A percentile compares a stretch with the other conserved stretches of the same genome.
These are phyloP conservation scores for Anguilla obscura DNA, from an alignment of 2,797 vertebrate species.

Conservation along the genomic window DNA sequence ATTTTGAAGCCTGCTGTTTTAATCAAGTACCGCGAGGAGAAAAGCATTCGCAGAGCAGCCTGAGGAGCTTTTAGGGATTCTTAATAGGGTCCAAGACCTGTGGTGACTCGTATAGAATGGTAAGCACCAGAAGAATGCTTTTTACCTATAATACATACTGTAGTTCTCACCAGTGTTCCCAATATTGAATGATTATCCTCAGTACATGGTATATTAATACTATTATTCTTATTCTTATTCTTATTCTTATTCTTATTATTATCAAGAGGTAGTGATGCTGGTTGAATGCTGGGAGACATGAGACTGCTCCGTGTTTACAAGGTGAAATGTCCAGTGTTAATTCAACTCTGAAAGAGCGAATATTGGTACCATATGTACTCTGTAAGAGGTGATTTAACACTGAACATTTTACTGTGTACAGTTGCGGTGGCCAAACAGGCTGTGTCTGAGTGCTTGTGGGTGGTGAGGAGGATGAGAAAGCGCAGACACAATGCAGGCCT, in stretches of 20 bases:
- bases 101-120: not conserved
- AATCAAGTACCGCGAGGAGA: not conserved
- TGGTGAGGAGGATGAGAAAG: not conserved
- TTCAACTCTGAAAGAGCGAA: too few relatives aligned
- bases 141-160: not conserved
- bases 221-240: not conserved
- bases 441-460: not conserved
- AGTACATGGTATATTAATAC: not conserved
- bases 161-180: not conserved
- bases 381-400: too few relatives aligned
- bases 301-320: not conserved
- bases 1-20: not conserved
- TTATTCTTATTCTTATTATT: not conserved
- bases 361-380: too few relatives aligned
- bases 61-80: constrained; percentile 4
- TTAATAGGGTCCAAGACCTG: not conserved
- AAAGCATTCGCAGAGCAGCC: not conserved
- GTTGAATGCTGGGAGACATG: not conserved
- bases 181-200: not conserved
- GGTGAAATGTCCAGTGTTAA: not conserved
- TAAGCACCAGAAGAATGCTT: not conserved
- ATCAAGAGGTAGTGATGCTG: not conserved
- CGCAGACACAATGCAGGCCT: not conserved
- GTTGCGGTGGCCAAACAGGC: not conserved
- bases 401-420: not conserved